A percentile compares a stretch with the other conserved stretches of the same genome.
Evolutionary conservation across 2,888 invertebrate genomes (phyloP).

Genomic region (Nomada fucata): DNA sequence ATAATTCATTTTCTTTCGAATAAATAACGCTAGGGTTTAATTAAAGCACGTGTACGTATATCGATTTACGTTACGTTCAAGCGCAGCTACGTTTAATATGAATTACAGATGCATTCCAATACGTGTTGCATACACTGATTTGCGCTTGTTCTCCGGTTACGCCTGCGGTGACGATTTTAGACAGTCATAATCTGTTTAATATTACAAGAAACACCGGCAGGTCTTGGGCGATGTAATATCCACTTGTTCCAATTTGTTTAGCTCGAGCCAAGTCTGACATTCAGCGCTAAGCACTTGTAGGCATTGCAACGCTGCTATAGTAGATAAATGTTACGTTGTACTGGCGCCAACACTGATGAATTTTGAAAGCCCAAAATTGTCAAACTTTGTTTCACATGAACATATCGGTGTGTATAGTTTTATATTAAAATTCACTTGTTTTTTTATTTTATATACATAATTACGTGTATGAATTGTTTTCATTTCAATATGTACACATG

Average conservation of each 20-base stretch:
- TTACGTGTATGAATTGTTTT: background rate
- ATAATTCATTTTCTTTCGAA: background rate
- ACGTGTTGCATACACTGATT: background rate
- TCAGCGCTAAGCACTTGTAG: constrained; percentile 48
- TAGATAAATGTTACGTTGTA: constrained; percentile 37
- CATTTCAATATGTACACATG: background rate
- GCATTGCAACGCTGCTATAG: constrained; percentile 9
- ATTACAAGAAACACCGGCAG: constrained; percentile 25
- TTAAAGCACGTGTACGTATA: constrained; percentile 5
- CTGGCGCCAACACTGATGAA: constrained; percentile 23
- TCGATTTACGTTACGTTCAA: constrained; percentile 14
- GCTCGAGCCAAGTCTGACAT: constrained; percentile 40
- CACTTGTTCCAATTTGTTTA: constrained; percentile 55
- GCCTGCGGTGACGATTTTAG: background rate
- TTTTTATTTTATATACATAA: background rate
- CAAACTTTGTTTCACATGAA: background rate
- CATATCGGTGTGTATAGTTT: background rate
- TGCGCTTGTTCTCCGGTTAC: background rate
- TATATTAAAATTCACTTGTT: background rate
- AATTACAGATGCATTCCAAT: background rate
- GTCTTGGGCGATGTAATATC: constrained; percentile 23
- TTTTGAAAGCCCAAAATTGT: background rate
- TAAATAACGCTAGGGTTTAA: background rate
- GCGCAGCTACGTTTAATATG: background rate
- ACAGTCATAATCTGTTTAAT: constrained; percentile 32